Percentiles rank a stretch among this genome's conserved stretches.
Evolutionary conservation across 1,140 invertebrate species (phyloP).

Genomic region (Aculops lycopersici): DNA sequence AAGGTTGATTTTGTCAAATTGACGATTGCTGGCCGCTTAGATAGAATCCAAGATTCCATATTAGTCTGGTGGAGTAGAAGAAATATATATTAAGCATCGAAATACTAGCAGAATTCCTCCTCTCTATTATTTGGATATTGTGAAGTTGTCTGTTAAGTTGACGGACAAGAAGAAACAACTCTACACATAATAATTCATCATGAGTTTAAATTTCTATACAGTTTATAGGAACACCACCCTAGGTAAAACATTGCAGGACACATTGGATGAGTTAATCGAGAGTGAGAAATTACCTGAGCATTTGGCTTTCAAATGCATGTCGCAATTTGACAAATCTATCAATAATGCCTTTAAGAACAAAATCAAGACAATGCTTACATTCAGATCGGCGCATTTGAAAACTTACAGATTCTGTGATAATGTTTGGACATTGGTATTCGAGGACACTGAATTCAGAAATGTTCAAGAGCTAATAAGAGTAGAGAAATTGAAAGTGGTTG

Average conservation of each 20-base stretch:
- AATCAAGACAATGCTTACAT: conserved; percentile 64
- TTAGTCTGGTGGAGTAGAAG: no score
- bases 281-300: conserved; percentile 78
- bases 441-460: conserved; percentile 89
- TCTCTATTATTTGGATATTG: no score
- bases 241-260: conserved; percentile 80
- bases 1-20: no score
- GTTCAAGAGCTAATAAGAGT: conserved; percentile 71
- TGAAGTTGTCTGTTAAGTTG: no score
- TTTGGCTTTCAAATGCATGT: conserved; percentile 57
- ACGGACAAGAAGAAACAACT: no score
- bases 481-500: conserved; percentile 95
- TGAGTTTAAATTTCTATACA: conserved; percentile 32
- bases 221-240: conserved; percentile 87
- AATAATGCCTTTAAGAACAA: conserved; percentile 66
- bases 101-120: no score
- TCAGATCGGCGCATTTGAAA: conserved; percentile 70
- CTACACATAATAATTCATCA: conserved; percentile 18
- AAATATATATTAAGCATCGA: no score
- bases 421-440: conserved; percentile 98
- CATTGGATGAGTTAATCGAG: conserved; percentile 67
- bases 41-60: no score
- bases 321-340: conserved; percentile 88
- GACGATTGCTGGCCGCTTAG: no score
- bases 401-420: conserved; percentile 99